Percentiles rank a stretch among this genome's conserved stretches.
These are phyloP conservation scores for Lynx canadensis DNA, from an alignment of 2,113 vertebrate genomes.

Conservation along the genomic window DNA sequence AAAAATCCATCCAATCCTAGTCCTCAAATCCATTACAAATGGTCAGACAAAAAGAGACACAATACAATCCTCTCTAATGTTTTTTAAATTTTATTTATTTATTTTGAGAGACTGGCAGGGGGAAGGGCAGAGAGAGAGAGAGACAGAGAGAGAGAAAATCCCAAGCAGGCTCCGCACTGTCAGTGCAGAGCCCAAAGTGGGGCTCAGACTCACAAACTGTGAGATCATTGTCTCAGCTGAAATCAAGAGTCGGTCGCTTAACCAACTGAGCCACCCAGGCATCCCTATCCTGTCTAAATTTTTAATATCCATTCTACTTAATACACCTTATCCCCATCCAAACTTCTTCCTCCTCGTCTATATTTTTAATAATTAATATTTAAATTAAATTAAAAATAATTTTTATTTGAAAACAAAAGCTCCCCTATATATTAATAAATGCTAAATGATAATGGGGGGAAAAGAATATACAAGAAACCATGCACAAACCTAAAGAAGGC, in stretches of 20 bases:
- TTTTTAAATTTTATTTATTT: too few species aligned
- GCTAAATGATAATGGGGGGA: not conserved
- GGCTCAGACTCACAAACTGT: too few species aligned
- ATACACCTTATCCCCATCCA: not conserved
- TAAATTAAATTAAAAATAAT: not conserved
- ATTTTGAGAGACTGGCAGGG: too few species aligned
- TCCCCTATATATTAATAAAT: not conserved
- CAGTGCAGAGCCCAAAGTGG: too few species aligned
- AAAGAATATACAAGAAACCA: not conserved
- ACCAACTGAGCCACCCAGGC: too few species aligned
- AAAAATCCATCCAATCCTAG: not conserved
- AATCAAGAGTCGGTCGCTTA: too few species aligned
- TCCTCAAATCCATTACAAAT: not conserved
- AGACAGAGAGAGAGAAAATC: too few species aligned
- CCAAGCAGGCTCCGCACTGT: too few species aligned
- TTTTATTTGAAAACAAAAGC: not conserved
- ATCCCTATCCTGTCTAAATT: not conserved
- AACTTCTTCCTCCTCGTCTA: not conserved
- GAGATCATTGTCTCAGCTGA: too few species aligned
- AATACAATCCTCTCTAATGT: not conserved
- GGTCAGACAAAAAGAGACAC: not conserved
- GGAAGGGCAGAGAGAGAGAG: too few species aligned
- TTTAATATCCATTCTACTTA: not conserved
- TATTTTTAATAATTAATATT: not conserved
- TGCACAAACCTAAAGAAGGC: not conserved